Conservation (phyloP, 2,797 vertebrate species). For the Megaceryle alcyon region DNA sequence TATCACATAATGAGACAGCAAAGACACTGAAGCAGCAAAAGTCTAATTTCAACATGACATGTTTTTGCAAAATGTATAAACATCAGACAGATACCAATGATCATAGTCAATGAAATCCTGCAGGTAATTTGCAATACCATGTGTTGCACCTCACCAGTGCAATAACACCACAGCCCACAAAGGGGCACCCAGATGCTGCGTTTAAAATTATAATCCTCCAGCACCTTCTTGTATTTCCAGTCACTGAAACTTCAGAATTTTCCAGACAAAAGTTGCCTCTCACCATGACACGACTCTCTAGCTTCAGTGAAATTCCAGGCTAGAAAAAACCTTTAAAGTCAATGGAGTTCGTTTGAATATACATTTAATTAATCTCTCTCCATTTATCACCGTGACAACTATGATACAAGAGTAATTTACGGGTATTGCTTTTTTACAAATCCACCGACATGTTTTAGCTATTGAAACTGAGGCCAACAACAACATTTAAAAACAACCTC, state of each 20-base stretch:
- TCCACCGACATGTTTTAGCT: neutral
- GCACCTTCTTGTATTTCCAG: neutral
- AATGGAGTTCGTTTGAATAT: constrained; percentile 9
- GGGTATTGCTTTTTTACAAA: constrained; percentile 3
- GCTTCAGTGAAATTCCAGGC: neutral
- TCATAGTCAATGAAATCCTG: constrained; percentile 4
- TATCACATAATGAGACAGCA: neutral
- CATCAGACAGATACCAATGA: constrained; percentile 25
- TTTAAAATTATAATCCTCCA: neutral
- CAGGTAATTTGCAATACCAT: neutral
- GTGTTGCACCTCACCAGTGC: neutral
- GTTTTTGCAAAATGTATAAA: constrained; percentile 6
- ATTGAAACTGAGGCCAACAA: constrained; percentile 23
- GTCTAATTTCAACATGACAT: constrained; percentile 18
- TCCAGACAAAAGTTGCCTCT: constrained; percentile 1
- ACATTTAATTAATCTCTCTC: constrained; percentile 46
- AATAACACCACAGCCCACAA: constrained; percentile 45
- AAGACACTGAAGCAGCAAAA: neutral
- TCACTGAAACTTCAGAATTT: constrained; percentile 18
- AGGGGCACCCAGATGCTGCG: constrained; percentile 31
- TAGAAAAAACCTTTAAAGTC: neutral
- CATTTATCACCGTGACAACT: constrained; percentile 51
- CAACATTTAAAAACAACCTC: constrained; percentile 30
- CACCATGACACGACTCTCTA: neutral
- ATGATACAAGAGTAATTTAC: constrained; percentile 21